Base-by-base conservation (phyloP, 2,797 vertebrate species). In the Syngnathus rostellatus region DNA sequence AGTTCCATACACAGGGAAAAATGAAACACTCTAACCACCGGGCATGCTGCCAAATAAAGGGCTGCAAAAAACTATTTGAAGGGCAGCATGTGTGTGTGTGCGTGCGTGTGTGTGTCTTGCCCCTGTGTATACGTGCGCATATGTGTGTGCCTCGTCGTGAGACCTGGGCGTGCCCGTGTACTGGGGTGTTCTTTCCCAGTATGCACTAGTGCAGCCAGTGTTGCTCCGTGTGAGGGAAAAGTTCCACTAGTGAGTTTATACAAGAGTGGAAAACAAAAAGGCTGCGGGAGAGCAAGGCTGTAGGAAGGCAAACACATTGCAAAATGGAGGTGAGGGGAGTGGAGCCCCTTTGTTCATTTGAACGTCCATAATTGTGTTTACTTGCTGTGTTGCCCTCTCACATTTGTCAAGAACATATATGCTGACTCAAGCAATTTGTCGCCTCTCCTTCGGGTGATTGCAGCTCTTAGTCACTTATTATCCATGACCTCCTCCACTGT, bases 1-100 rank as follows among this genome's bases (percentile, higher is more conserved):
- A 94, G 93, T 94, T 94, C 92, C 92, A 94, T 94, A 94, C 92
- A 89, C 87, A 88, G 86, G 82, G 86, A 90, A 90, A 90, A 90
- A 89, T 89, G 85, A 91, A 91, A 90, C 89, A 88, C 89, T 90
- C 90, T 87, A 90, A 86, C 88, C 87, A 86, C 89, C 72, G 88
- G 90, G 88, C 88, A 72, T 83, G 81, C 83, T 78, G 88, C 89
- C 90, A 91, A 89, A 89, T 88, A 89, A 90, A 92, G 86, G 86
- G 82, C 87, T 88, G 86, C 83, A 76, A 86, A 91, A 89, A 90
- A 88, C 86, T 87, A 86, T 90, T 88, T 89, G 87, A 89, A 89
- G 86, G 88, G 86, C 87, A 89, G 80, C 72, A 55, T 87, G 82
- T 85, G 77, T 86, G 81, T 83, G 72, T 72, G 10, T 66, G 63